Evolutionary conservation across 2,888 invertebrate genomes (phyloP), one percentile per base, ranked within the genome.

Genomic region (Zaprionus lineosus): DNA sequence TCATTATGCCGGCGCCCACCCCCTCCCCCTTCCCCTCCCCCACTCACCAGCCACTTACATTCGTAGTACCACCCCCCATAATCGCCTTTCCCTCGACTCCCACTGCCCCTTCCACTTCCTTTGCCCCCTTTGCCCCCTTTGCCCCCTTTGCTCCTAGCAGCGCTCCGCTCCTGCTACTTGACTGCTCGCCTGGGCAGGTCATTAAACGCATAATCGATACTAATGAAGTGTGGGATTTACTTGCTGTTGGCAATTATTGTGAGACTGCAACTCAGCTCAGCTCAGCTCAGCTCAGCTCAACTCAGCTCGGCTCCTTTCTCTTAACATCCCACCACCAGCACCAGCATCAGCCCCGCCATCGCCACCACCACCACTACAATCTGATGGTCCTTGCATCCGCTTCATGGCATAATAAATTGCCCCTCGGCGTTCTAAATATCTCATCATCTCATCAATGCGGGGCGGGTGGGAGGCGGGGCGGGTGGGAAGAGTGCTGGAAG

Each of bases 201-300:
- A 74, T 77, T 81, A 77, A 82, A 74, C 69, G 78, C 69, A 77
- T 82, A 78, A 78, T 78, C 77, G 77, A 78, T 78, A 78, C 77
- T 78, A 78, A 78, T 78, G 77, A 78, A 78, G 74, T 78, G 62
- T 60, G 53, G 65, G 82, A 74, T 77, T 81, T 81, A 74, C 81
- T 81, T 64, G 74, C 82, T 64, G 59, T 41, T 69, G 72, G 82
- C 78, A 78, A 78, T 78, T 82, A 78, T 78, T 74, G 72, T 65
- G 63, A 70, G 70, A 67, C 61, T 75, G 67, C 74, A 75, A 24
- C 55, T 34, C 31, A 11, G 15, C 21, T 16, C 21, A 5, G n/a
- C 4, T 16, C 19, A n/a, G n/a, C 26, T 16, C 11, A 28, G 18
- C 34, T 36, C 34, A 7, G 24, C 8, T 3, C 39, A n/a, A n/a